Base-by-base conservation (phyloP, 2,797 vertebrate genomes). In the Squalus acanthias region DNA sequence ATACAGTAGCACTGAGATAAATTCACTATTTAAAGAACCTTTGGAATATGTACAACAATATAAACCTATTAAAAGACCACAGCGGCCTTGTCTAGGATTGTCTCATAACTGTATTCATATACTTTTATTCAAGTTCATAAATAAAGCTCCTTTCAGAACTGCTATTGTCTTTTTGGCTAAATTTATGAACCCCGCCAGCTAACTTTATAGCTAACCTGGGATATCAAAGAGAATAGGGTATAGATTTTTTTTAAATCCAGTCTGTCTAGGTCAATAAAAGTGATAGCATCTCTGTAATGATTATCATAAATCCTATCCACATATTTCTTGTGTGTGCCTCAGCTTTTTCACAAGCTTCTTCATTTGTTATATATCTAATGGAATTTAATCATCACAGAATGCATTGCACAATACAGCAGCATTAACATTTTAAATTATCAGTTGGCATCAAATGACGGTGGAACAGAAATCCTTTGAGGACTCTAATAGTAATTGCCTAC, bases 201-300 rank as follows among this genome's bases (percentile, higher is more conserved):
- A 57, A 95, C 94, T 95, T 95, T 95, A 95, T 72, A 76, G 50
- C 94, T 95, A 95, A 60, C 46, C 70, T 95, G 70, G 50, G 94
- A 93, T 46, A 93, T 69, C 63, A 93, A 93, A 93, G 63, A 46
- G 65, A 93, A 93, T 93, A 46, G 91, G 24, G 91, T 93, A 93
- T 93, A 67, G 91, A 93, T 93, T 93, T 93, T 93, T 93, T 46
- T 12, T 10, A 67, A 93, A 93, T 69, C n/a, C 39, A 93, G 65
- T 93, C 17, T n/a, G 94, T 15, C 26, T 33, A 57, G 70, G 50
- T 53, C 53, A 76, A 53, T 76, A 72, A 74, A 76, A 57, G 69
- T 57, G 67, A 57, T 74, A 95, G 24, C 10, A 29, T 95, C 67
- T 72, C 93, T 46, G 65, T 95, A 72, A 95, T 95, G 94, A 60